Evolutionary conservation across 2,888 invertebrate species (phyloP).

Genomic region (Spisula solida): DNA sequence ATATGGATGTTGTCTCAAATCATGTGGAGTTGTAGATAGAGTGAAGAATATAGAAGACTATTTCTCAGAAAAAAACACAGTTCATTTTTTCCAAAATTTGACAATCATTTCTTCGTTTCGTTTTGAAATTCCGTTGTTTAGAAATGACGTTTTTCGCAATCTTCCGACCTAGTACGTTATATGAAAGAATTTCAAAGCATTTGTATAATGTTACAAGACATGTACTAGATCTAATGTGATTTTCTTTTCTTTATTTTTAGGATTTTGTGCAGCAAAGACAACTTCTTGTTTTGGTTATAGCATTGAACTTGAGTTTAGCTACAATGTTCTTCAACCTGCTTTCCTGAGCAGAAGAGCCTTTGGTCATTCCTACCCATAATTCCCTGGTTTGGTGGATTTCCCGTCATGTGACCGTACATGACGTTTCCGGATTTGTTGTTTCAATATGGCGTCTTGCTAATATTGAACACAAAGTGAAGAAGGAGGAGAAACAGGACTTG

Average conservation of each 20-base stretch:
- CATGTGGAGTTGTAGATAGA: too few relatives aligned
- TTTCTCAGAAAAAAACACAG: too few relatives aligned
- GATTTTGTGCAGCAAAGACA: constrained; percentile 87
- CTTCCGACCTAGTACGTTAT: too few relatives aligned
- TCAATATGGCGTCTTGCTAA: constrained; percentile 49
- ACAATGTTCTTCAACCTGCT: constrained; percentile 87
- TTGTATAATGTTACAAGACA: too few relatives aligned
- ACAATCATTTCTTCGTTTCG: too few relatives aligned
- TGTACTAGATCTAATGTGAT: too few relatives aligned
- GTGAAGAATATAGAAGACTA: too few relatives aligned
- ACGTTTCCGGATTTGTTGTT: constrained; percentile 24
- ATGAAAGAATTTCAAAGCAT: too few relatives aligned
- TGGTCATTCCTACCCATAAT: constrained; percentile 71
- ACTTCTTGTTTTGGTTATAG: constrained; percentile 86
- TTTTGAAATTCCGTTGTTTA: too few relatives aligned
- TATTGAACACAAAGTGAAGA: constrained; percentile 15
- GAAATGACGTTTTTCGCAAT: too few relatives aligned
- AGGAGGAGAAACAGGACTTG: neutral
- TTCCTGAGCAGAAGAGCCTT: constrained; percentile 78
- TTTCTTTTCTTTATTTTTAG: constrained; percentile 76
- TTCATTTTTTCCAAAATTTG: too few relatives aligned
- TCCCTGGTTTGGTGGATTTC: constrained; percentile 67
- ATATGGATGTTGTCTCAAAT: too few relatives aligned
- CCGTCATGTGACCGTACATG: constrained; percentile 55
- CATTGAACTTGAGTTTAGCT: constrained; percentile 86